Conservation (phyloP, 2,113 vertebrate species). For the Hepsetus odoe region DNA sequence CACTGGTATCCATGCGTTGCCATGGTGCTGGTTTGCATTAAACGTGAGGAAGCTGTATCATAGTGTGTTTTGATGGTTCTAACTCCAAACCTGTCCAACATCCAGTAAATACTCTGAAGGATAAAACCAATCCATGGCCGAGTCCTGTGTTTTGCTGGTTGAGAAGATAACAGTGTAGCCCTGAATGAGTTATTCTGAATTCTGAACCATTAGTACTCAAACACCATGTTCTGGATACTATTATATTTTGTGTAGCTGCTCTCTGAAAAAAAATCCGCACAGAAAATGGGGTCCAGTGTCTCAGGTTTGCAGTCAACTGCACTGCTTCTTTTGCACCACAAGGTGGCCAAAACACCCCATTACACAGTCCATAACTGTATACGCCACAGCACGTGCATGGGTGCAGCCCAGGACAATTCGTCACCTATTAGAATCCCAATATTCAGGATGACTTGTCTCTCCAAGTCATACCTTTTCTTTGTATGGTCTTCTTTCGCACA, state of each 20-base stretch:
- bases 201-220: neutral
- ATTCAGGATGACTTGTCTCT: neutral
- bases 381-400: neutral
- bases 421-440: neutral
- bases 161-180: conserved; percentile 23
- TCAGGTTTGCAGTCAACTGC: conserved; percentile 6
- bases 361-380: neutral
- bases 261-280: conserved; percentile 3
- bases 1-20: neutral
- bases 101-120: too few relatives aligned
- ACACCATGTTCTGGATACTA: neutral
- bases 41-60: neutral
- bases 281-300: conserved; percentile 7
- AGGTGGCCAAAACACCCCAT: conserved; percentile 38
- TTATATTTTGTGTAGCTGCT: conserved; percentile 16
- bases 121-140: conserved; percentile 20
- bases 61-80: neutral
- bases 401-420: neutral
- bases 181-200: conserved; percentile 21
- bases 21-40: conserved; percentile 8
- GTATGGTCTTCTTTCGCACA: neutral
- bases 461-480: neutral
- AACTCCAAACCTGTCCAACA: neutral
- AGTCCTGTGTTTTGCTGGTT: conserved; percentile 40
- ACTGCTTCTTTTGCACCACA: conserved; percentile 32